Evolutionary conservation across 2,797 vertebrate species (phyloP), one percentile per base, ranked within the genome.

Genomic region (Tinamus major): DNA sequence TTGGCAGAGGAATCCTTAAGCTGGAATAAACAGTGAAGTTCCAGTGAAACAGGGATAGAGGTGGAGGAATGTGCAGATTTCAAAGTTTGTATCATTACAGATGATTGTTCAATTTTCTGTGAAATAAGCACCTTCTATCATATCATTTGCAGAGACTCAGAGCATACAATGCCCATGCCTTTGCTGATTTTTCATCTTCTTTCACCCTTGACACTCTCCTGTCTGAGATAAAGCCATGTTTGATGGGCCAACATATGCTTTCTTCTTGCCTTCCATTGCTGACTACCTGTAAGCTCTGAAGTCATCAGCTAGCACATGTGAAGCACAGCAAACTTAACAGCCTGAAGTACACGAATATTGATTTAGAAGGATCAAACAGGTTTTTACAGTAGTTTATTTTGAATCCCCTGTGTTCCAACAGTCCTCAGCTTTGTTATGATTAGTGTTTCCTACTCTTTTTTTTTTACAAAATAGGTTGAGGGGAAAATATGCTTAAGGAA

Each of bases 361-460:
- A 29, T 56, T 23, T 6, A 29, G 19, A 55, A 71, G 29, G 12
- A 35, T 27, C n/a, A 51, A 35, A 39, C 20, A 2, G 12, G 7
- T 27, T 83, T 63, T 55, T 37, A 23, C 67, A 23, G 3, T 7
- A 33, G 29, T 16, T 95, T 8, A 14, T 49, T 48, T 65, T 33
- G 74, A 90, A 83, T 13, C 2, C 6, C 20, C 21, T 2, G 3
- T 0, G 2, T 49, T 6, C 56, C 8, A 3, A 13, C 24, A 51
- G 5, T 6, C 33, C 49, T 23, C n/a, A 51, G 21, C 16, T 69
- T 89, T 12, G 1, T 4, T 31, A 42, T 27, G 53, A 55, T 83
- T 53, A 7, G 55, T 4, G 11, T 8, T 19, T 6, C 26, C 44
- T n/a, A 20, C 0, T 0, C 21, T 51, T 33, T 14, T 35, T 72